These are phyloP conservation scores for Pyrrhosoma nymphula DNA, from an alignment of 2,888 invertebrate species.

Conservation along the genomic window DNA sequence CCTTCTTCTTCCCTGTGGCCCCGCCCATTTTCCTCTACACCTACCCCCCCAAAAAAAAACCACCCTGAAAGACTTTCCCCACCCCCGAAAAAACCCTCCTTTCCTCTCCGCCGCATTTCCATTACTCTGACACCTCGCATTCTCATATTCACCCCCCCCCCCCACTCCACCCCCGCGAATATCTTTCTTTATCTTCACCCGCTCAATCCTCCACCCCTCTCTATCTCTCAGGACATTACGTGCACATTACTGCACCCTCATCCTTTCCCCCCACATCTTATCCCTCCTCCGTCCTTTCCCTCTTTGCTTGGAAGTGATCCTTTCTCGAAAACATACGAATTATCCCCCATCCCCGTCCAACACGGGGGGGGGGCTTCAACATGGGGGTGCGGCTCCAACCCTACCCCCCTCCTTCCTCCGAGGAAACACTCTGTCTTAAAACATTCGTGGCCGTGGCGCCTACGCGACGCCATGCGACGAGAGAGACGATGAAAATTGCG, in stretches of 20 bases:
- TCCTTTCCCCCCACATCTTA: not conserved
- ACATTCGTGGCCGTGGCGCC: not conserved
- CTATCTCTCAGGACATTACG: slow-evolving; percentile 16
- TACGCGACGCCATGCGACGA: not conserved
- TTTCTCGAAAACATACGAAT: not conserved
- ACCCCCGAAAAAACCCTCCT: not conserved
- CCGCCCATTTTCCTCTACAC: not conserved
- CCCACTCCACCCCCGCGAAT: not conserved
- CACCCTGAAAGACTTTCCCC: not conserved
- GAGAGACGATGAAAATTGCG: not conserved
- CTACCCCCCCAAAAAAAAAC: not conserved
- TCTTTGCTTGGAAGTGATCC: not conserved
- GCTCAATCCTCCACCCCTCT: not conserved
- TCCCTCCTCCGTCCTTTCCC: not conserved
- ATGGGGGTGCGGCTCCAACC: too few relatives aligned
- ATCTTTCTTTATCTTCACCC: not conserved
- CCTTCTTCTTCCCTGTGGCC: not conserved
- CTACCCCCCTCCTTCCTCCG: not conserved
- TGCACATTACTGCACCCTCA: slow-evolving; percentile 20
- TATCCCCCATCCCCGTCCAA: not conserved
- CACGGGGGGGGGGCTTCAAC: too few relatives aligned
- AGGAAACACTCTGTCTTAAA: not conserved
- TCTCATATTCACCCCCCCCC: slow-evolving; percentile 1
- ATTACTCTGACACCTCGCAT: slow-evolving; percentile 59
- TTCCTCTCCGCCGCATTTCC: slow-evolving; percentile 47